Evolutionary conservation across 2,888 invertebrate species (phyloP).

Genomic region (Julus scandinavius): DNA sequence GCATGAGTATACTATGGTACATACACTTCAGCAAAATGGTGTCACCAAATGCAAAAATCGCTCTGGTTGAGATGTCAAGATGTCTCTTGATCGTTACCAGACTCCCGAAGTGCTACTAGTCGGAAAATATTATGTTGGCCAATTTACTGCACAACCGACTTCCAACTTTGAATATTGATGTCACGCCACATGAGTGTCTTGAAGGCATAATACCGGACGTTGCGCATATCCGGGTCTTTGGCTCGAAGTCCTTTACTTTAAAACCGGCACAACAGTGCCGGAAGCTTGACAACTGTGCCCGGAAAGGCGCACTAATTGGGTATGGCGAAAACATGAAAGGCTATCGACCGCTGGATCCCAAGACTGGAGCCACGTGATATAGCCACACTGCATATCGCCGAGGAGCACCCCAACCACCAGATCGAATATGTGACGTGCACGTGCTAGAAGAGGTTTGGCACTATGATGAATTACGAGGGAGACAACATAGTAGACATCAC

Average conservation of each 20-base stretch:
- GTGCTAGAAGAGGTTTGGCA: too few species aligned
- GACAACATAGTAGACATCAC: too few species aligned
- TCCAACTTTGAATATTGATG: conserved; percentile 48
- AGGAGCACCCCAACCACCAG: too few species aligned
- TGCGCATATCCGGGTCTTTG: conserved; percentile 58
- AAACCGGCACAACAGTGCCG: conserved; percentile 46
- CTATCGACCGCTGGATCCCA: background rate
- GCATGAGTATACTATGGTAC: conserved; percentile 26
- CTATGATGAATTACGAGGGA: too few species aligned
- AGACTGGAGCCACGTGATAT: background rate
- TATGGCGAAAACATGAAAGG: too few species aligned
- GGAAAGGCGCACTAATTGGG: too few species aligned
- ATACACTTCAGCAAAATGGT: conserved; percentile 60
- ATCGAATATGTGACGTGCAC: too few species aligned
- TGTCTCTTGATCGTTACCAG: conserved; percentile 48
- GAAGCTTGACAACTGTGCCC: background rate
- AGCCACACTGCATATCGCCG: too few species aligned
- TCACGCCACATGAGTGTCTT: conserved; percentile 59
- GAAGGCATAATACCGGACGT: conserved; percentile 55
- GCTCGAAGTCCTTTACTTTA: conserved; percentile 56
- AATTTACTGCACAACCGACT: conserved; percentile 60
- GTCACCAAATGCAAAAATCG: conserved; percentile 60
- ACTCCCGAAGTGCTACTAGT: conserved; percentile 59
- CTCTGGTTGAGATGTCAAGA: conserved; percentile 59
- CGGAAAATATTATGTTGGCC: conserved; percentile 59